These are phyloP conservation scores for Drosophila sucinea DNA, from an alignment of 1,140 invertebrate genomes.

Conservation along the genomic window DNA sequence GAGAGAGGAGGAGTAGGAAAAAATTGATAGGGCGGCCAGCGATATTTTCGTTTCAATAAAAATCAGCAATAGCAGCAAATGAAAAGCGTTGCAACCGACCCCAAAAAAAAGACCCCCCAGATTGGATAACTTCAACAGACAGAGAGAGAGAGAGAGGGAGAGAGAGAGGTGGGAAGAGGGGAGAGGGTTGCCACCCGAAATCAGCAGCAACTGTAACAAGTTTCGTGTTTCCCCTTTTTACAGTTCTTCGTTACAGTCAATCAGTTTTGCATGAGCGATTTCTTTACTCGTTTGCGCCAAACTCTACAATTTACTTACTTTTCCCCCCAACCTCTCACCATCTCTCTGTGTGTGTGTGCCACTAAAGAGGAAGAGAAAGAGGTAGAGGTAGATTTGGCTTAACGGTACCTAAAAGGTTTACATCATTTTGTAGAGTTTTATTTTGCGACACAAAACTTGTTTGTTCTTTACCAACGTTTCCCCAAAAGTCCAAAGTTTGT, in stretches of 20 bases:
- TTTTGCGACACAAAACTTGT: slow-evolving; percentile 7
- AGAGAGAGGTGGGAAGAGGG: slow-evolving; percentile 8
- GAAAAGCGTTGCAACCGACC: slow-evolving; percentile 61
- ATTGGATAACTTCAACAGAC: slow-evolving; percentile 43
- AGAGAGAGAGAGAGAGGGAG: background rate
- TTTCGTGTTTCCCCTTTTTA: slow-evolving; percentile 74
- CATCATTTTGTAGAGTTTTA: background rate
- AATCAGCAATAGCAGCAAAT: slow-evolving; percentile 63
- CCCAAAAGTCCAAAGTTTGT: background rate
- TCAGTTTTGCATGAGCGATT: slow-evolving; percentile 80
- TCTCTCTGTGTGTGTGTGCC: background rate
- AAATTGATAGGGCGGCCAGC: slow-evolving; percentile 43
- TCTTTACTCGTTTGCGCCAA: slow-evolving; percentile 79
- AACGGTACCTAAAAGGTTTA: slow-evolving; percentile 5
- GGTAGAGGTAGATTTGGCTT: background rate
- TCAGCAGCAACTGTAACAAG: slow-evolving; percentile 75
- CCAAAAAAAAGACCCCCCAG: slow-evolving; percentile 24
- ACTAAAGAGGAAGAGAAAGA: background rate
- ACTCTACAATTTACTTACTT: slow-evolving; percentile 75
- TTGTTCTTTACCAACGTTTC: background rate
- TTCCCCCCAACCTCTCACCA: background rate
- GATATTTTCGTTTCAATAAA: slow-evolving; percentile 80
- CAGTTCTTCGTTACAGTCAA: slow-evolving; percentile 78
- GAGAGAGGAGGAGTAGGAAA: slow-evolving; percentile 12
- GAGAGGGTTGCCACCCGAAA: slow-evolving; percentile 55